Percentiles rank a stretch among this genome's conserved stretches.
phyloP scores from a whole-genome alignment of 2,888 invertebrate genomes.

The Drosophila longiperda region DNA sequence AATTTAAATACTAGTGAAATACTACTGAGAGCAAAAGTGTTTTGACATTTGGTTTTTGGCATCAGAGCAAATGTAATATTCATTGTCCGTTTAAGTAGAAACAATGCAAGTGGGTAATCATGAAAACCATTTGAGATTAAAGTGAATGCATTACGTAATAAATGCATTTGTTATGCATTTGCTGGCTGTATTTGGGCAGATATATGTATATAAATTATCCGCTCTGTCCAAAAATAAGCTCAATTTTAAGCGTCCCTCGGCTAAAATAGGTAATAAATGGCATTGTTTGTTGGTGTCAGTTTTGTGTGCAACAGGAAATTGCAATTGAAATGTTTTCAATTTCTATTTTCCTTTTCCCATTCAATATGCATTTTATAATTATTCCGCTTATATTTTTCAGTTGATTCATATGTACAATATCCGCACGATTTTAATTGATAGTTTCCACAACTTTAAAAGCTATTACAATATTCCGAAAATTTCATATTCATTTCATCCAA shows the following conservation, averaged over 20 bases:
- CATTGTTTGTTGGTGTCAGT: slow-evolving; percentile 44
- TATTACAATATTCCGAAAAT: neutral
- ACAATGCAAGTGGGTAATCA: slow-evolving; percentile 39
- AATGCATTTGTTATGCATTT: neutral
- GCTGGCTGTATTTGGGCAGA: slow-evolving; percentile 20
- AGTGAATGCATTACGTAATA: slow-evolving; percentile 3
- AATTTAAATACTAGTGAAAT: slow-evolving; percentile 12
- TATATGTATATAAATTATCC: slow-evolving; percentile 33
- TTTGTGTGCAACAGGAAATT: slow-evolving; percentile 59
- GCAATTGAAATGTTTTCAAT: slow-evolving; percentile 47
- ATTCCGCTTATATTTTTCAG: slow-evolving; percentile 29
- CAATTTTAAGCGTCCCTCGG: slow-evolving; percentile 10
- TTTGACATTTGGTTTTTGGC: neutral
- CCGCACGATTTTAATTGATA: neutral
- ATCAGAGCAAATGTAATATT: slow-evolving; percentile 36
- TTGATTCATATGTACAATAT: slow-evolving; percentile 8
- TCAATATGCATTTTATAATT: slow-evolving; percentile 44
- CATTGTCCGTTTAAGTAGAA: slow-evolving; percentile 53
- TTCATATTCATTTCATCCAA: neutral
- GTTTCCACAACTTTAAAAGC: neutral
- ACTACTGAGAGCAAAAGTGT: neutral
- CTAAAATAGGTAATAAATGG: slow-evolving; percentile 44
- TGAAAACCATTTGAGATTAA: slow-evolving; percentile 55
- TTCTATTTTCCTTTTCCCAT: slow-evolving; percentile 20
- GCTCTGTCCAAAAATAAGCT: neutral